Conservation (phyloP, 2,888 invertebrate genomes). For the Adineta ricciae region DNA sequence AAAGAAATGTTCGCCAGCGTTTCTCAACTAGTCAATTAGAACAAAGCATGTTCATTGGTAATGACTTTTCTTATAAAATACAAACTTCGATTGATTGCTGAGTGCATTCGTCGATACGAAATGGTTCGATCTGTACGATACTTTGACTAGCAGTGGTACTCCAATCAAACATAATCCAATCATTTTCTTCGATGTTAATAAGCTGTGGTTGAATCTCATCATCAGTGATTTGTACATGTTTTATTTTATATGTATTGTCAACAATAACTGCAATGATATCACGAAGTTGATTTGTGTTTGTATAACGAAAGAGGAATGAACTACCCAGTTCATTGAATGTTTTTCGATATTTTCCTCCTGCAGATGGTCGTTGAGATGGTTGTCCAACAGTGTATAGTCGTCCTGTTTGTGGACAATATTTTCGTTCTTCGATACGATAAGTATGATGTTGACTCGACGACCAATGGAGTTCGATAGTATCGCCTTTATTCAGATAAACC, state of each 20-base stretch:
- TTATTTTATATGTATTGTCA: not conserved
- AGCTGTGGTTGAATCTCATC: not conserved
- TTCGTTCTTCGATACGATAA: not conserved
- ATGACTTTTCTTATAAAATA: not conserved
- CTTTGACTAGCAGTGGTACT: not conserved
- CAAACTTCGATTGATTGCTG: not conserved
- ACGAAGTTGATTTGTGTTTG: not conserved
- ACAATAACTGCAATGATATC: not conserved
- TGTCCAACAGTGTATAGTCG: not conserved
- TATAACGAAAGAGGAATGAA: not conserved
- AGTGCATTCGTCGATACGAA: not conserved
- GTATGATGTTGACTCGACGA: not conserved
- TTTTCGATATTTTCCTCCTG: not conserved
- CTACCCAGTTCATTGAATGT: not conserved
- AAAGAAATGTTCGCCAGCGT: not conserved
- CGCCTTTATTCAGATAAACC: not conserved
- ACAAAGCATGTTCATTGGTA: not conserved
- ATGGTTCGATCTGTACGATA: not conserved
- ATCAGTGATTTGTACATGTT: not conserved
- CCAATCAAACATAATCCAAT: constrained; percentile 1
- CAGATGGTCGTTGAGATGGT: not conserved
- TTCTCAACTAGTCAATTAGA: not conserved
- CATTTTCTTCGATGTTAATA: not conserved
- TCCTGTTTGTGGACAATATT: not conserved
- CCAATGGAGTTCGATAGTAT: not conserved